Evolutionary conservation across 1,140 invertebrate genomes (phyloP), one percentile per base, ranked within the genome.

Genomic region (Drosophila oshimai): DNA sequence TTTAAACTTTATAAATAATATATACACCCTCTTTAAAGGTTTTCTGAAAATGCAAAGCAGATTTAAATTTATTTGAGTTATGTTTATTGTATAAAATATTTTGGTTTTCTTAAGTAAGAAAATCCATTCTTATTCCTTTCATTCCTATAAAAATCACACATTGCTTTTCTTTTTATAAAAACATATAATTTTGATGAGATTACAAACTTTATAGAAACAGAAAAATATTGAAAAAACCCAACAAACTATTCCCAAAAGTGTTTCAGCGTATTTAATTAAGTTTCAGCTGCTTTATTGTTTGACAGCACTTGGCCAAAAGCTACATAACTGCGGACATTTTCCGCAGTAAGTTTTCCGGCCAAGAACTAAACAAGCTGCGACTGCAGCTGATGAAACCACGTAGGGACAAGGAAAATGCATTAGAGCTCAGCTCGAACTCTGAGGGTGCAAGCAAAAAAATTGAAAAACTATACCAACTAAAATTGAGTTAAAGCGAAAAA

Each of bases 401-500:
- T 50, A 53, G 54, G 34, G 42, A 84, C 79, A 84, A 84, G 80
- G 50, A 84, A 84, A 84, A 53, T 84, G 79, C 79, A 84, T 84
- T 84, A 84, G 79, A 61, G 39, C 34, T 42, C 28, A 31, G 22
- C 36, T n/a, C 6, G 13, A 51, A 41, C 34, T 39, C 34, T 39
- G 10, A 10, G 20, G 28, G 49, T 34, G 31, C 22, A 34, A n/a
- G n/a, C n/a, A 12, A 33, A 34, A 42, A 42, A 75, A 65, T 64
- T 42, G 54, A 64, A 58, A 62, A 81, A 81, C 77, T 81, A 77
- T 83, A 42, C 42, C 74, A 81, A 83, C 78, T 83, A 51, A 84
- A 83, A 83, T 83, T 83, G 69, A 83, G 70, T 81, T 81, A 81
- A 81, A 81, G 73, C 78, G 53, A 41, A 81, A 81, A 81, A 75